phyloP scores from a whole-genome alignment of 2,797 vertebrate genomes.

The Hoplostethus mediterraneus region DNA sequence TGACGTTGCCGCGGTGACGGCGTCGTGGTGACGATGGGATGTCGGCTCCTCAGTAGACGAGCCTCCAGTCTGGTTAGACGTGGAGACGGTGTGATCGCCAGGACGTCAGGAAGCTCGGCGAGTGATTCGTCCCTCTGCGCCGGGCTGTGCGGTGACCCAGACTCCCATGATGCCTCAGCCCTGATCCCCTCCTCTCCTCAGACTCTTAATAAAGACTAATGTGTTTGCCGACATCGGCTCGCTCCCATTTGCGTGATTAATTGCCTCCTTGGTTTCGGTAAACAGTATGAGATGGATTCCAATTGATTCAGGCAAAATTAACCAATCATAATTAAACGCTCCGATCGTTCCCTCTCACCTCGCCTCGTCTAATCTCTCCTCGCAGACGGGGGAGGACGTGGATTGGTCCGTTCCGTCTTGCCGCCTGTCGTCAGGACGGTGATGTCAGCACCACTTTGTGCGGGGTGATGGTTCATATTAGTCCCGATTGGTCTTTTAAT shows the following conservation, averaged over 20 bases:
- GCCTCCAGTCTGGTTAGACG: no score
- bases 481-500: slow-evolving; percentile 30
- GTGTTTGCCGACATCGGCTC: slow-evolving; percentile 73
- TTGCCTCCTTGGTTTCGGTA: slow-evolving; percentile 82
- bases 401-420: slow-evolving; percentile 43
- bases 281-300: slow-evolving; percentile 78
- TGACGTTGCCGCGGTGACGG: no score
- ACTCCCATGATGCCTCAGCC: slow-evolving; percentile 17
- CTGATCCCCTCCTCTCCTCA: slow-evolving; percentile 24
- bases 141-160: slow-evolving; percentile 34
- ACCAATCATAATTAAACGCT: slow-evolving; percentile 74
- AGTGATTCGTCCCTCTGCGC: slow-evolving; percentile 16
- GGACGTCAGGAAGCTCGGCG: background rate
- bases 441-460: slow-evolving; percentile 41
- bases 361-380: slow-evolving; percentile 30
- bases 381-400: slow-evolving; percentile 32
- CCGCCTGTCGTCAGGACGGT: slow-evolving; percentile 41
- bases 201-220: slow-evolving; percentile 79
- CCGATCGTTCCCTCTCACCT: slow-evolving; percentile 52
- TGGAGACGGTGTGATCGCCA: background rate
- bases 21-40: no score
- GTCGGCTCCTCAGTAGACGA: no score
- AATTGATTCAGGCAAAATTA: slow-evolving; percentile 80
- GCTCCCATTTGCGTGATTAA: slow-evolving; percentile 88
- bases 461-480: slow-evolving; percentile 30